Evolutionary conservation across 2,797 vertebrate species (phyloP).

Genomic region (Myoxocephalus aenaeus): DNA sequence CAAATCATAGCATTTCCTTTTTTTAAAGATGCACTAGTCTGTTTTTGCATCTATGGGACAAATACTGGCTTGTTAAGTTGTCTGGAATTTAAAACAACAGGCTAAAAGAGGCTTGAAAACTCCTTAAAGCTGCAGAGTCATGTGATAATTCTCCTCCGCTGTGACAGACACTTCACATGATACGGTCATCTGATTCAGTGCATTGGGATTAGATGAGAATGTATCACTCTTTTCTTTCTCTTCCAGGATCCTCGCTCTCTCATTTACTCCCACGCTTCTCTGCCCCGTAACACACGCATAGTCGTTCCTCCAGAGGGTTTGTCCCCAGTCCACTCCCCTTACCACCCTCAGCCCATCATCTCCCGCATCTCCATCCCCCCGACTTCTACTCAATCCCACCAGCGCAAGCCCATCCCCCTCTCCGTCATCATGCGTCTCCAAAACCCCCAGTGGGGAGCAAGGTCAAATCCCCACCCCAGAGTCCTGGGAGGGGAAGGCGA

Average conservation of each 20-base stretch:
- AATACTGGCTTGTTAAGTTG: neutral
- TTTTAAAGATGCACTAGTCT: neutral
- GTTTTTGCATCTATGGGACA: neutral
- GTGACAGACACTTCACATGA: neutral
- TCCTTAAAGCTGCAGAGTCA: neutral
- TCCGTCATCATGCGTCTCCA: constrained; percentile 94
- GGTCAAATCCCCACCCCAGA: constrained; percentile 33
- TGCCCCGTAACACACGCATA: constrained; percentile 74
- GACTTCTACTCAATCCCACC: constrained; percentile 51
- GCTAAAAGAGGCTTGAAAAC: neutral
- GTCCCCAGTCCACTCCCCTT: constrained; percentile 75
- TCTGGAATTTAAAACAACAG: neutral
- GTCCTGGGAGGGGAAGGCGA: constrained; percentile 45
- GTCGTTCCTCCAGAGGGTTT: constrained; percentile 74
- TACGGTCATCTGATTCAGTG: neutral
- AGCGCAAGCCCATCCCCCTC: constrained; percentile 88
- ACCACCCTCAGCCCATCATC: constrained; percentile 83
- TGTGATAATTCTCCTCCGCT: neutral
- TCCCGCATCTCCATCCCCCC: constrained; percentile 91
- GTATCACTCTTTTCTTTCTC: neutral
- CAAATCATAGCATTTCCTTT: neutral
- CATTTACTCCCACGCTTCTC: constrained; percentile 59
- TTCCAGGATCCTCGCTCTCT: constrained; percentile 71
- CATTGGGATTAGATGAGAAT: neutral
- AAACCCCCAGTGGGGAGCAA: constrained; percentile 84